A percentile compares a stretch with the other conserved stretches of the same genome.
Evolutionary conservation across 2,888 invertebrate species (phyloP).

Genomic region (Oligia fasciuncula): DNA sequence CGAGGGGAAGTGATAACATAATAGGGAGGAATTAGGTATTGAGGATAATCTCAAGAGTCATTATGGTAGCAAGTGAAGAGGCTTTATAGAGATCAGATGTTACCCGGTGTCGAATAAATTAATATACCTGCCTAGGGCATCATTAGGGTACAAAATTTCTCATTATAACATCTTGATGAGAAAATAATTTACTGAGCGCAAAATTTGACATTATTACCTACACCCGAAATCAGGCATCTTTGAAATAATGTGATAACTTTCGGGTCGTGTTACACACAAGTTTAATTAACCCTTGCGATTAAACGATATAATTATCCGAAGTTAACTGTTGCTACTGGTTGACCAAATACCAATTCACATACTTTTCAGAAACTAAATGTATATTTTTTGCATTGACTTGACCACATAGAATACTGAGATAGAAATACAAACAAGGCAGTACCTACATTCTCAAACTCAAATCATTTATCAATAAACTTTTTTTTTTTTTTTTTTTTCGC

Average conservation of each 20-base stretch:
- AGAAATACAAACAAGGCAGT: not conserved
- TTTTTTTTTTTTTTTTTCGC: too few relatives aligned
- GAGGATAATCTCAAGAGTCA: slow-evolving; percentile 65
- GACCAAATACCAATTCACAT: not conserved
- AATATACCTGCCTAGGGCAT: slow-evolving; percentile 20
- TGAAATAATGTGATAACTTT: slow-evolving; percentile 26
- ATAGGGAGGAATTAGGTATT: slow-evolving; percentile 67
- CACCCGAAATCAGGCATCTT: slow-evolving; percentile 31
- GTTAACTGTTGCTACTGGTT: not conserved
- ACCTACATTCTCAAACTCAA: too few relatives aligned
- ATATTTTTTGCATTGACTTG: not conserved
- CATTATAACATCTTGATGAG: slow-evolving; percentile 55
- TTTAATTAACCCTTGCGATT: slow-evolving; percentile 4
- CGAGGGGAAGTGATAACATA: slow-evolving; percentile 68
- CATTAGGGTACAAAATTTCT: slow-evolving; percentile 46
- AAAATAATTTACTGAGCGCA: slow-evolving; percentile 50
- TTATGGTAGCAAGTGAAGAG: slow-evolving; percentile 58
- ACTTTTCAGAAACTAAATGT: not conserved
- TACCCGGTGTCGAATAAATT: slow-evolving; percentile 59
- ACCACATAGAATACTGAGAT: not conserved
- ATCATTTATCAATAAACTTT: too few relatives aligned
- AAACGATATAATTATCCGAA: not conserved
- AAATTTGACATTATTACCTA: slow-evolving; percentile 29
- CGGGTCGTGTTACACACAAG: slow-evolving; percentile 1
- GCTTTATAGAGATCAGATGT: slow-evolving; percentile 61